Base-by-base conservation (phyloP, 2,113 vertebrate species). In the Zingel zingel region DNA sequence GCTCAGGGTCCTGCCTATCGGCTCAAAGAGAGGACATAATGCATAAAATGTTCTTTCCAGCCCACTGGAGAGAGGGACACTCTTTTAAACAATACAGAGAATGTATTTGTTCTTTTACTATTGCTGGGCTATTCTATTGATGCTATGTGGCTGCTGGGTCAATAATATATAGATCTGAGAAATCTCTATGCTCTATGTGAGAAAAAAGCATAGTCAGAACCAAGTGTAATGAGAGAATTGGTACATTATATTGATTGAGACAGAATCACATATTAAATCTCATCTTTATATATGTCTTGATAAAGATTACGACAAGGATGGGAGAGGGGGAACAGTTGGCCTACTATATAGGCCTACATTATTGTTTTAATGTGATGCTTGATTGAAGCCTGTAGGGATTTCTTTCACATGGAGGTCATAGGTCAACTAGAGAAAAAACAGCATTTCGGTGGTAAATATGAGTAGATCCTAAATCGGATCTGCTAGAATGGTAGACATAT, bases 21-120 rank as follows among this genome's bases (percentile, higher is more conserved):
- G 83, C 79, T 74, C 53, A 23, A 67, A 85, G 78, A 85, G 76
- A 78, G 72, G 81, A 90, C 65, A 70, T 80, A 85, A 90, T 88
- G 89, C 83, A 91, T 84, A 92, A 81, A 81, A 86, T 87, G 81
- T 89, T 89, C 61, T 79, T 94, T 92, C 87, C 88, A 86, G 78
- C 30, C 73, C 79, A 80, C 68, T 82, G 86, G 89, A 92, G 82
- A 87, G 30, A 78, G 45, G 76, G 58, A 78, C 75, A 30, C 71
- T 69, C 69, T 63, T 73, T 63, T 6, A 51, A 81, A 79, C 54
- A 82, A 82, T 30, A 75, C 43, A 77, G 57, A 56, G 2, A 70
- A 45, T 56, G 21, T 27, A 50, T 56, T 79, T 68, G 23, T 68
- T 75, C 48, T 27, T 36, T 58, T 78, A 33, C 23, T 25, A 27